These are phyloP conservation scores for Ageneiosus marmoratus DNA, from an alignment of 2,113 vertebrate genomes.

Conservation along the genomic window DNA sequence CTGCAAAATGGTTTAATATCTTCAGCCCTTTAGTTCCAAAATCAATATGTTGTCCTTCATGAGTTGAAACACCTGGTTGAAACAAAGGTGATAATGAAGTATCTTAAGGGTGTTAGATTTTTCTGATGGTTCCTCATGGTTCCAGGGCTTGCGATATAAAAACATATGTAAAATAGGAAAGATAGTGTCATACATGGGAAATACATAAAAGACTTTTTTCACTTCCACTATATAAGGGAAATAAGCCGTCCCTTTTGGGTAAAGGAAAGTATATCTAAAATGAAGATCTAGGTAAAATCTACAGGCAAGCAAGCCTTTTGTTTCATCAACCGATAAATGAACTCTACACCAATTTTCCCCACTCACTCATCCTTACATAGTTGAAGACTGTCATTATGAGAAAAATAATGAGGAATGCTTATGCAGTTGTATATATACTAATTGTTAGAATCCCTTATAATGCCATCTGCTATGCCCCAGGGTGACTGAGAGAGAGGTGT, in stretches of 20 bases:
- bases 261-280: neutral
- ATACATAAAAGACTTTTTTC: neutral
- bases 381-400: neutral
- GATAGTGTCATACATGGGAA: neutral
- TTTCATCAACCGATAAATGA: neutral
- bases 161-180: neutral
- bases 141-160: neutral
- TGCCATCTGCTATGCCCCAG: constrained; percentile 38
- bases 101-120: too few species aligned
- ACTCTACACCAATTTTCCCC: neutral
- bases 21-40: neutral
- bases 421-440: neutral
- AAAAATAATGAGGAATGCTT: neutral
- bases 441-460: constrained; percentile 9
- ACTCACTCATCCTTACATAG: neutral
- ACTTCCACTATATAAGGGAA: neutral
- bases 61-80: neutral
- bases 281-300: neutral
- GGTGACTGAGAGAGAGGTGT: constrained; percentile 31
- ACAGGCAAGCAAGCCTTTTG: neutral
- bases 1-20: neutral
- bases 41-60: neutral
- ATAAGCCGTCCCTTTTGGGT: neutral
- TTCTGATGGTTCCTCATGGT: neutral
- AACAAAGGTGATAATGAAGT: neutral